These are phyloP conservation scores for Echinops telfairi DNA, from an alignment of 2,113 vertebrate species.

Conservation along the genomic window DNA sequence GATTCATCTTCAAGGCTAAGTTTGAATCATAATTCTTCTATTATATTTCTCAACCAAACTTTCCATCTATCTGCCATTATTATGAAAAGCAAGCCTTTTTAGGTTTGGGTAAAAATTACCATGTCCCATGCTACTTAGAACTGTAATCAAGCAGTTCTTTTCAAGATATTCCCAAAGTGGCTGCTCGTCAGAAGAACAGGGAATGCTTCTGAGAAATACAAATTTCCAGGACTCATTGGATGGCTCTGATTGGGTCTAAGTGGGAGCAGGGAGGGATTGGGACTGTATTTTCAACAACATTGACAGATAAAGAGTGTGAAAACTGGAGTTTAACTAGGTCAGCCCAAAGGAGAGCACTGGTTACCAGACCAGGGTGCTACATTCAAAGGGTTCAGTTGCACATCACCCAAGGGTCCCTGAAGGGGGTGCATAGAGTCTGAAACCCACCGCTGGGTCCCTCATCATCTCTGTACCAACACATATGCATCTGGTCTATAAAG, in stretches of 20 bases:
- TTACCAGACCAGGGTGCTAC: not conserved
- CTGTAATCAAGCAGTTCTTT: not conserved
- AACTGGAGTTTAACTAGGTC: not conserved
- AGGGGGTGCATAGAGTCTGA: fast-evolving
- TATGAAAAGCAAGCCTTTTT: not conserved
- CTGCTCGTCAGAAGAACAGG: not conserved
- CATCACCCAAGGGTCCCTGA: fast-evolving
- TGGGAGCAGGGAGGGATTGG: not conserved
- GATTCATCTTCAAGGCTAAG: not conserved
- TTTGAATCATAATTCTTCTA: not conserved
- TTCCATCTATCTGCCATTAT: not conserved
- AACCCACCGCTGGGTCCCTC: fast-evolving
- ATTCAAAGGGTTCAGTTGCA: fast-evolving
- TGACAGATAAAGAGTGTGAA: not conserved
- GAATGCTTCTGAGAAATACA: not conserved
- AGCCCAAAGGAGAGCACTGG: not conserved
- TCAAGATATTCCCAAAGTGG: not conserved
- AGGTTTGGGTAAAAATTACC: not conserved
- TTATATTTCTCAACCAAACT: not conserved
- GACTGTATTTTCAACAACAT: not conserved
- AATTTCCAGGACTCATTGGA: not conserved
- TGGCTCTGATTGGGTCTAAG: not conserved
- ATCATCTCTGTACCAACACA: not conserved
- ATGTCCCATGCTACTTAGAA: not conserved
- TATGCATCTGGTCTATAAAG: not conserved